Percentiles rank a stretch among this genome's conserved stretches.
phyloP scores from a whole-genome alignment of 2,113 vertebrate genomes.

The Cynopterus brachyotis region DNA sequence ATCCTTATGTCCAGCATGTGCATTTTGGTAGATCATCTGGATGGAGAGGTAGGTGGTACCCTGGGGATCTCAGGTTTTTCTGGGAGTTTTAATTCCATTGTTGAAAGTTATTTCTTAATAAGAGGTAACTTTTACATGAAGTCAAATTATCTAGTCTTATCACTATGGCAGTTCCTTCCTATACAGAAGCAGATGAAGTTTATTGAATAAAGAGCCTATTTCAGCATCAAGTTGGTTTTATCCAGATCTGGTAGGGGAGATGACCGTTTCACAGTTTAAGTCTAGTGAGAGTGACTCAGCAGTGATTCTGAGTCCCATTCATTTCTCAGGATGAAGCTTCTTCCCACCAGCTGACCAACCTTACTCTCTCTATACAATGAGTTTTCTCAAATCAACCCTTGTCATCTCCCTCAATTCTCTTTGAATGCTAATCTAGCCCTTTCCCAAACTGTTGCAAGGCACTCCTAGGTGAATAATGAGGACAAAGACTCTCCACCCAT shows the following conservation, averaged over 20 bases:
- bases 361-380: not conserved
- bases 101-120: not conserved
- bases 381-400: not conserved
- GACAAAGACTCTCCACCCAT: not conserved
- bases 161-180: not conserved
- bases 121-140: not conserved
- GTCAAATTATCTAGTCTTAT: not conserved
- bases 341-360: not conserved
- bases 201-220: not conserved
- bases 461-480: not conserved
- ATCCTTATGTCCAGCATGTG: constrained; percentile 93
- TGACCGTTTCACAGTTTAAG: not conserved
- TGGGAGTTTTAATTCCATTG: not conserved
- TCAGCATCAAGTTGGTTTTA: not conserved
- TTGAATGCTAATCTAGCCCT: not conserved
- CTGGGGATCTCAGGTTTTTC: not conserved
- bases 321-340: not conserved
- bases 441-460: not conserved
- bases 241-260: not conserved
- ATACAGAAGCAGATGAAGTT: not conserved
- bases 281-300: not conserved
- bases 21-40: constrained; percentile 91
- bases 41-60: constrained; percentile 90
- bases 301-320: not conserved
- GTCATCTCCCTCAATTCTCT: not conserved